phyloP scores from a whole-genome alignment of 2,113 vertebrate genomes.

The Crotophaga sulcirostris region DNA sequence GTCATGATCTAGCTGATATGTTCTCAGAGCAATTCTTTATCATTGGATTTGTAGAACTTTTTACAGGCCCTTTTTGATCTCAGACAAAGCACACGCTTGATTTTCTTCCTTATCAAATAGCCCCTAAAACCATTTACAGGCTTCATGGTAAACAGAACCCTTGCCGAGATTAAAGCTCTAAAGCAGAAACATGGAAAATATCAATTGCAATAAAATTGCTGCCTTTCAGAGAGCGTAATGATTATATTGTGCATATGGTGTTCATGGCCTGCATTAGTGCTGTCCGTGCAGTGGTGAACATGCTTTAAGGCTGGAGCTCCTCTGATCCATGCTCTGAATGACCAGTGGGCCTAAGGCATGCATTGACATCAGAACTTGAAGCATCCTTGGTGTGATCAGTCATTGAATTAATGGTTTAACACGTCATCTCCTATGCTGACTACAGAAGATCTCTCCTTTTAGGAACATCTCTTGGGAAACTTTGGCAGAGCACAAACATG shows the following conservation, averaged over 20 bases:
- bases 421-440: background rate
- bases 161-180: slow-evolving; percentile 11
- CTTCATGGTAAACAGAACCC: background rate
- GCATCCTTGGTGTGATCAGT: accelerated
- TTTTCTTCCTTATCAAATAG: slow-evolving; percentile 25
- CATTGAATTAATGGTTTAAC: background rate
- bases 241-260: background rate
- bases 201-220: background rate
- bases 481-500: background rate
- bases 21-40: background rate
- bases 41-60: background rate
- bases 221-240: background rate
- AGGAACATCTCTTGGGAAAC: background rate
- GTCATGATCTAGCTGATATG: background rate
- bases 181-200: background rate
- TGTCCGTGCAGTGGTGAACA: accelerated
- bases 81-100: background rate
- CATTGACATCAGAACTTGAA: accelerated
- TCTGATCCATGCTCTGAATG: accelerated
- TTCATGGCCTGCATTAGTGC: background rate
- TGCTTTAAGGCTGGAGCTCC: background rate
- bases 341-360: background rate
- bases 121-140: background rate
- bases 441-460: background rate
- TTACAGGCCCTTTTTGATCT: background rate